These are phyloP conservation scores for Corythoichthys haematopterus DNA, from an alignment of 2,113 vertebrate species.

Conservation along the genomic window DNA sequence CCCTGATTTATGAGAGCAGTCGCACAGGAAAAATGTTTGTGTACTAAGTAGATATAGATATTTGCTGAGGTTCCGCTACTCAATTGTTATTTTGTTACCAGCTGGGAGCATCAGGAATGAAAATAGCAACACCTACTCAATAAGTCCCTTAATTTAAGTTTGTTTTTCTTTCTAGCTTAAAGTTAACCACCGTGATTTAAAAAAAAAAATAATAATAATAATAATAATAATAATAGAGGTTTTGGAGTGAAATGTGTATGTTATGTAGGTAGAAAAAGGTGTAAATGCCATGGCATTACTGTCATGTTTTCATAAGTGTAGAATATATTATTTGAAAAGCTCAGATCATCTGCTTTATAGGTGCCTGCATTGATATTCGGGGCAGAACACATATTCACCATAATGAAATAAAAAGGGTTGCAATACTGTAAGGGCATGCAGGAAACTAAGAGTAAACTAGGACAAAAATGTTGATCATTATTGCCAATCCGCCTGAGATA, in stretches of 20 bases:
- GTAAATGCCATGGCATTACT: not conserved
- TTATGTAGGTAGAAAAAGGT: no score
- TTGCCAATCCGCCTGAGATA: not conserved
- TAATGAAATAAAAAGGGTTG: not conserved
- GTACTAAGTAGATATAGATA: conserved; percentile 30
- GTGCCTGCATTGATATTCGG: not conserved
- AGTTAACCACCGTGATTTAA: not conserved
- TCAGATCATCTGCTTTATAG: not conserved
- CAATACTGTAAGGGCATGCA: not conserved
- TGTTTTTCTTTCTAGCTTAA: not conserved
- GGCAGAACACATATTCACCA: not conserved
- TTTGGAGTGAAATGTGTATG: no score
- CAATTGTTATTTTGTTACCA: conserved; percentile 46
- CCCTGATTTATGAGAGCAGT: no score
- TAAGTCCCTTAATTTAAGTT: not conserved
- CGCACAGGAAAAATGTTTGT: not conserved
- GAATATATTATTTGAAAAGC: not conserved
- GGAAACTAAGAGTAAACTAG: not conserved
- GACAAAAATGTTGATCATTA: not conserved
- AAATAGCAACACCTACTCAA: conserved; percentile 7
- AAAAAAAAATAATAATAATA: not conserved
- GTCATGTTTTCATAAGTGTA: not conserved
- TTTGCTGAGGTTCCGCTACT: conserved; percentile 44
- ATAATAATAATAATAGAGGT: not conserved
- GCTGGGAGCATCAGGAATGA: conserved; percentile 46